Evolutionary conservation across 23 tunicate species (phyloP), one percentile per base, ranked within the genome.

Genomic region (Diplosoma virens): DNA sequence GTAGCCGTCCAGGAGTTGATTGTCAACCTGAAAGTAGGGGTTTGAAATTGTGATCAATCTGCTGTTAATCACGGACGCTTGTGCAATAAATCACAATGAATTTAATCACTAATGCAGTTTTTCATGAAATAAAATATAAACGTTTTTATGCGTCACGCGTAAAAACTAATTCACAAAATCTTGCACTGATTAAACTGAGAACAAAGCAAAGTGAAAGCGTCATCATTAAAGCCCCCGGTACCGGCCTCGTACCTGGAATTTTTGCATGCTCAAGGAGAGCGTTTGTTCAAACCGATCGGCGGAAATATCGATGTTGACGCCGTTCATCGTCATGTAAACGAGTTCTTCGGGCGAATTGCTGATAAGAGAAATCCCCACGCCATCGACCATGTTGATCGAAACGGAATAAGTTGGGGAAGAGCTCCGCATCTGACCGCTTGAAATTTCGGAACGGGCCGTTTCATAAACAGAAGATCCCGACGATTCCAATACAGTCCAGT

Each of bases 291-390:
- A 58, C 5, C 32, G 73, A 3, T 35, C 70, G 32, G 77, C 37
- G 5, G 82, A 58, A 0, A 73, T 29, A 24, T 80, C 50, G 71
- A 95, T n/a, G 33, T 71, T 52, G 7, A 95, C 90, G 14, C 99
- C 99, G 25, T 71, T 74, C 87, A 86, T 75, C 16, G 91, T 86
- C 5, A 89, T 35, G 50, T 89, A 95, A 0, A 95, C 78, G 4
- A 95, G 74, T 61, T 95, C 99, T 54, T 95, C 99, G 0, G 87
- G 93, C 9, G 66, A 18, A 54, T 84, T 80, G 79, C 78, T 84
- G 54, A 86, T 78, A 32, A 95, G 68, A 0, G 99, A 95, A 30
- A 95, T 58, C 27, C 99, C 99, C 6, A 95, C 56, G 0, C 99
- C 92, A n/a, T 75, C 67, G 24, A 65, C 41, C 89, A 89, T 78